Percentiles rank a stretch among this genome's conserved stretches.
Conservation (phyloP, 2,113 vertebrate species). For the Corythaixoides concolor region DNA sequence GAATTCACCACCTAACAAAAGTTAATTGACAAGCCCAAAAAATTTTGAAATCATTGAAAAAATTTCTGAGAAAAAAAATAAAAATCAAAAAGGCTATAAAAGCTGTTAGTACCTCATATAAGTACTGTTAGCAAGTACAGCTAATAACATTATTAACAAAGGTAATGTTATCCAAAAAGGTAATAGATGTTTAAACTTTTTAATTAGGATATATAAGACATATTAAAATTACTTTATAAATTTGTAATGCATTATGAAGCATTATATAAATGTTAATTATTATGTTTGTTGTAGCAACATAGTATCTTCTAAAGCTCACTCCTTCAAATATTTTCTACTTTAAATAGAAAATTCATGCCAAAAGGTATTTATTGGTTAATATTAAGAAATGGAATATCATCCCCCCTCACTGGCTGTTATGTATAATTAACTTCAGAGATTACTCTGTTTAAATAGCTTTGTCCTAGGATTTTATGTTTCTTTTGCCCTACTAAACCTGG, state of each 20-base stretch:
- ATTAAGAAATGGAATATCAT: conserved; percentile 29
- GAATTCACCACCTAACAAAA: not conserved
- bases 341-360: conserved; percentile 18
- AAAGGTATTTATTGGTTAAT: conserved; percentile 37
- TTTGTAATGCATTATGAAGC: not conserved
- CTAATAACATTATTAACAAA: not conserved
- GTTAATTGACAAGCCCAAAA: not conserved
- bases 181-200: not conserved
- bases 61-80: not conserved
- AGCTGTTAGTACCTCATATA: not conserved
- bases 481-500: conserved; percentile 34
- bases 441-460: conserved; percentile 50
- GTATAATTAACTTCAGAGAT: conserved; percentile 48
- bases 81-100: not conserved
- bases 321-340: conserved; percentile 1
- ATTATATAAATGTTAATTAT: conserved; percentile 8
- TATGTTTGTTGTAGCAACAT: not conserved
- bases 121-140: not conserved
- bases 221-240: not conserved
- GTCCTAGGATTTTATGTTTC: conserved; percentile 51
- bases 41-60: not conserved
- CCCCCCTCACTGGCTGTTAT: conserved; percentile 13
- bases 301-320: not conserved
- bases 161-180: not conserved
- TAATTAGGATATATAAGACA: not conserved